A percentile compares a stretch with the other conserved stretches of the same genome.
These are phyloP conservation scores for Adrianichthys oophorus DNA, from an alignment of 2,797 vertebrate species.

Conservation along the genomic window DNA sequence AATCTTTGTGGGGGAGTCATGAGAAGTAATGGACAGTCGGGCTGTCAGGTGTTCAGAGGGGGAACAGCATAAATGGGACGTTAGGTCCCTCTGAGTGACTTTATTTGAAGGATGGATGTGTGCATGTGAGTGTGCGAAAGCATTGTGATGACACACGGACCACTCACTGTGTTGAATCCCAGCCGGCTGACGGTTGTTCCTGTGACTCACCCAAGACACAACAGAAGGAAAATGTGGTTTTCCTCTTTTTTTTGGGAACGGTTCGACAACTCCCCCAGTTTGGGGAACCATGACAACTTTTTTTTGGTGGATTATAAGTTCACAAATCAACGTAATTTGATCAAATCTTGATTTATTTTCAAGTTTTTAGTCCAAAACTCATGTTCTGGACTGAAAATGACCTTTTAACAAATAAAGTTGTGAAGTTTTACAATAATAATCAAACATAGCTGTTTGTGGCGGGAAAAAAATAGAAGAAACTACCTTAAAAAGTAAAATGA, in stretches of 20 bases:
- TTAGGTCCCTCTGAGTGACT: conserved; percentile 30
- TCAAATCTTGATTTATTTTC: too few species aligned
- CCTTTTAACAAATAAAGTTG: too few species aligned
- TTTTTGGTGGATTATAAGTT: too few species aligned
- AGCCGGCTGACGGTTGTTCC: conserved; percentile 15
- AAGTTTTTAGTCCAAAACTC: too few species aligned
- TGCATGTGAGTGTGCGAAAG: conserved; percentile 10
- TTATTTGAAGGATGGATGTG: conserved; percentile 12
- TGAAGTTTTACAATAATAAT: too few species aligned
- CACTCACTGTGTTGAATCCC: background rate
- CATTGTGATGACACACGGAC: conserved; percentile 10
- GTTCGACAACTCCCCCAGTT: conserved; percentile 35
- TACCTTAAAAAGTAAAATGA: too few species aligned
- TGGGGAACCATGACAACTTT: conserved; percentile 4
- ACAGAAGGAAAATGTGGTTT: conserved; percentile 29
- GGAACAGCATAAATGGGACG: conserved; percentile 19
- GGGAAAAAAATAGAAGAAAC: too few species aligned
- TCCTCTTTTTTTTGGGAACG: conserved; percentile 6
- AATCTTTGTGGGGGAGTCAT: conserved; percentile 53
- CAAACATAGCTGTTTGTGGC: too few species aligned
- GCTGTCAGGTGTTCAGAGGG: conserved; percentile 31
- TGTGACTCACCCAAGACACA: conserved; percentile 30
- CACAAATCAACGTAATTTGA: too few species aligned
- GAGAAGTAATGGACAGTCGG: conserved; percentile 41
- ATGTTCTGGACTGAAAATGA: too few species aligned